Evolutionary conservation across 2,797 vertebrate species (phyloP), one percentile per base, ranked within the genome.

Genomic region (Chromis chromis): DNA sequence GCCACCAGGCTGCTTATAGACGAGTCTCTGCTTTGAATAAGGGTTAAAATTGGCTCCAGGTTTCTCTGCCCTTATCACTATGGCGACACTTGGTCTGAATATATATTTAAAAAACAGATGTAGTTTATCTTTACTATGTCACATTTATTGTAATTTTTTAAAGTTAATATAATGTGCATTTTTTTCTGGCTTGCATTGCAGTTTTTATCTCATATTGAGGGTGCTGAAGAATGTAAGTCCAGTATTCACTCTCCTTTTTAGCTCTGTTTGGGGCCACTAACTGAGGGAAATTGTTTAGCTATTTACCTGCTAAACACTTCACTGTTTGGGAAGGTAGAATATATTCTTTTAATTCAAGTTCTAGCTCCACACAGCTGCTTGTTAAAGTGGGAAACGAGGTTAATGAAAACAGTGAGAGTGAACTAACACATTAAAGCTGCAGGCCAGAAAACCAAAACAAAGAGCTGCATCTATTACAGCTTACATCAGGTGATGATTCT

Each of bases 131-230:
- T 68, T 24, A 4, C 14, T 14, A 5, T 56, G 21, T 54, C 0
- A 27, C 10, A 60, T 52, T 24, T 75, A 21, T 44, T 40, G 12
- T 63, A 31, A 14, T 64, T 46, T 58, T n/a, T 6, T 11, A 46
- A 58, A 57, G 19, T 59, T 17, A 58, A 36, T 17, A 42, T n/a
- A 44, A 11, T 36, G 7, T 69, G 13, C 16, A 8, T 21, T 55
- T 46, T n/a, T 66, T 17, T 42, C 40, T 42, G 1, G 16, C 4
- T 19, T 46, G 44, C n/a, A 48, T n/a, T 10, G 17, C 44, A 48
- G 19, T 8, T 17, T 48, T 48, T 48, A 19, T n/a, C 1, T 48
- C 46, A 48, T 46, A 21, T 48, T 24, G 21, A 21, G n/a, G 8
- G 40, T 12, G 16, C 17, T 42, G 40, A 17, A 42, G 67, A 54